Percentiles rank a stretch among this genome's conserved stretches.
These are phyloP conservation scores for Heliconius nattereri DNA, from an alignment of 1,140 invertebrate genomes.

Conservation along the genomic window DNA sequence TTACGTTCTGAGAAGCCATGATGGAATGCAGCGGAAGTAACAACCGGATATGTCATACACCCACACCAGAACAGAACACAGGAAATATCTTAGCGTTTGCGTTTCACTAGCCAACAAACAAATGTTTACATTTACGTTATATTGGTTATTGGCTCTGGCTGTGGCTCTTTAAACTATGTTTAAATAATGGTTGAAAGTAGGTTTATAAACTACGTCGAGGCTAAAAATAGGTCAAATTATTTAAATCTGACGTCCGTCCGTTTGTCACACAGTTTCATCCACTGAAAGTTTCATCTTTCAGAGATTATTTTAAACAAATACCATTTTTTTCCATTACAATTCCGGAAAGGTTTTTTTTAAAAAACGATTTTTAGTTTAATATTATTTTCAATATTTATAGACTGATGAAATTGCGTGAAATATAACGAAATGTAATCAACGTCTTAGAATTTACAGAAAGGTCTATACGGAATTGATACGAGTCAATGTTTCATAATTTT, in stretches of 20 bases:
- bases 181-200: neutral
- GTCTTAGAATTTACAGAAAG: too few relatives aligned
- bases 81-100: slow-evolving; percentile 38
- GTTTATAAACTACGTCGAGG: neutral
- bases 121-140: slow-evolving; percentile 23
- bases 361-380: too few relatives aligned
- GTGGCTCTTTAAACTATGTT: neutral
- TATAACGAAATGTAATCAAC: too few relatives aligned
- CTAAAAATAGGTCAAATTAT: neutral
- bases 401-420: too few relatives aligned
- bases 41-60: slow-evolving; percentile 30
- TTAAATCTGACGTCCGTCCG: neutral
- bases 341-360: too few relatives aligned
- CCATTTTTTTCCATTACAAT: too few relatives aligned
- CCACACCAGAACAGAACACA: slow-evolving; percentile 25
- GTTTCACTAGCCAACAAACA: slow-evolving; percentile 24
- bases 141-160: slow-evolving; percentile 9
- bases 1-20: slow-evolving; percentile 20
- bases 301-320: too few relatives aligned
- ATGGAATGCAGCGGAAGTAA: slow-evolving; percentile 18
- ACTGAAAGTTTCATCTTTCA: too few relatives aligned
- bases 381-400: too few relatives aligned
- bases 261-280: too few relatives aligned
- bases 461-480: too few relatives aligned
- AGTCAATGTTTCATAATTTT: too few relatives aligned